phyloP scores from a whole-genome alignment of 1,140 invertebrate genomes.

The Drosophila nebulosa region DNA sequence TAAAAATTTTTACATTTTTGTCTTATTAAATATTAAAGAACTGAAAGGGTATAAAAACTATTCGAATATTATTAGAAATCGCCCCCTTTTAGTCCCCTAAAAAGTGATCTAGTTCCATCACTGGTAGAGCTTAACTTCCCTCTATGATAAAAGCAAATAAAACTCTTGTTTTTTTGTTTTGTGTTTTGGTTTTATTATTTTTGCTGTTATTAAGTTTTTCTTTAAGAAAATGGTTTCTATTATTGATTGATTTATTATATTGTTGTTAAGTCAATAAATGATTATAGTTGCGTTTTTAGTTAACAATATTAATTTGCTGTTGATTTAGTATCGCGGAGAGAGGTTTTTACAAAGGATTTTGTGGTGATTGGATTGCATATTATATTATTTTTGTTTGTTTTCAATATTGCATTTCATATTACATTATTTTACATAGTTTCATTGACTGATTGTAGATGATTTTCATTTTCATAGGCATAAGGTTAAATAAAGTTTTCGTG shows the following conservation, averaged over 20 bases:
- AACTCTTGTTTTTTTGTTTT: slow-evolving; percentile 39
- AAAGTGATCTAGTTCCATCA: too few species aligned
- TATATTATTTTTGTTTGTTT: slow-evolving; percentile 33
- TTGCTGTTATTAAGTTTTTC: slow-evolving; percentile 50
- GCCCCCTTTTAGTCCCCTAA: too few species aligned
- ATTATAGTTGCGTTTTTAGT: slow-evolving; percentile 23
- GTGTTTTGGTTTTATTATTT: slow-evolving; percentile 55
- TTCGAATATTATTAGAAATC: too few species aligned
- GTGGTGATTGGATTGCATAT: not conserved
- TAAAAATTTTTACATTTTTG: too few species aligned
- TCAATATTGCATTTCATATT: slow-evolving; percentile 29
- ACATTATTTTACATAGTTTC: slow-evolving; percentile 11
- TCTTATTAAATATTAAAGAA: too few species aligned
- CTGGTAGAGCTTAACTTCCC: too few species aligned
- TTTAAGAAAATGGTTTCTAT: slow-evolving; percentile 43
- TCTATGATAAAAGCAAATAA: not conserved
- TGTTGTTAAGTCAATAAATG: slow-evolving; percentile 15
- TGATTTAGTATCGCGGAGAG: slow-evolving; percentile 3
- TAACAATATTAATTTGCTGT: slow-evolving; percentile 29
- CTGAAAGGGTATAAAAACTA: too few species aligned
- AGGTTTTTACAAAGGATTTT: slow-evolving; percentile 7
- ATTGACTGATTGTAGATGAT: slow-evolving; percentile 44
- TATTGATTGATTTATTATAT: slow-evolving; percentile 58
- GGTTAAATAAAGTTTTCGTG: not conserved
- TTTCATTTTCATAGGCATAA: slow-evolving; percentile 9